These are phyloP conservation scores for Bombus superbus DNA, from an alignment of 1,140 invertebrate species.

Conservation along the genomic window DNA sequence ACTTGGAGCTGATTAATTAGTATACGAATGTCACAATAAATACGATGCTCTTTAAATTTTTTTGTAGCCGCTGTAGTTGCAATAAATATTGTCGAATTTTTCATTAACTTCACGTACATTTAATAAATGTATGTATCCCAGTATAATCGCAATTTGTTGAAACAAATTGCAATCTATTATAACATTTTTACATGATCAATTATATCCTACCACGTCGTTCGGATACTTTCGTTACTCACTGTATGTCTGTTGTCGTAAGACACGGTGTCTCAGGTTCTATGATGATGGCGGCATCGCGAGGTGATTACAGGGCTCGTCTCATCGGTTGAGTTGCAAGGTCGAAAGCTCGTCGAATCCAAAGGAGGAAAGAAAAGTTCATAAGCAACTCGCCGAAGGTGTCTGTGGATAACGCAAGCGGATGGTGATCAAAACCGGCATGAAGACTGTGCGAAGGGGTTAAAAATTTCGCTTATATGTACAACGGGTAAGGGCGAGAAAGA, in stretches of 20 bases:
- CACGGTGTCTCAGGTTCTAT: conserved; percentile 41
- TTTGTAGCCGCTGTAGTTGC: no score
- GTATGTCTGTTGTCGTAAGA: not conserved
- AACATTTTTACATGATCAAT: no score
- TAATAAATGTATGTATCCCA: no score
- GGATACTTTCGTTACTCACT: not conserved
- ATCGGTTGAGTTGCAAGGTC: conserved; percentile 53
- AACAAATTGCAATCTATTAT: no score
- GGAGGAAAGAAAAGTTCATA: conserved; percentile 47
- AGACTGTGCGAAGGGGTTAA: conserved; percentile 15
- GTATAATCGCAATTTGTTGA: no score
- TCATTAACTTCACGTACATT: no score
- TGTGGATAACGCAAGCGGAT: conserved; percentile 4
- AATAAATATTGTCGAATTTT: no score
- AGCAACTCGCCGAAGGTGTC: not conserved
- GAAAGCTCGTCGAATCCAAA: conserved; percentile 58
- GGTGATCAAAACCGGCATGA: conserved; percentile 29
- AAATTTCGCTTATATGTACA: not conserved
- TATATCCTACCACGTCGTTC: no score
- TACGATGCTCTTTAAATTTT: no score
- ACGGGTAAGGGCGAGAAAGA: not conserved
- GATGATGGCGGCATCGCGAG: conserved; percentile 61
- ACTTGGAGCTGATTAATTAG: no score
- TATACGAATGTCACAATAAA: no score
- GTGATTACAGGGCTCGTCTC: conserved; percentile 73